Percentiles rank a stretch among this genome's conserved stretches.
Conservation (phyloP, 1,140 invertebrate genomes). For the Arctopsyche grandis region DNA sequence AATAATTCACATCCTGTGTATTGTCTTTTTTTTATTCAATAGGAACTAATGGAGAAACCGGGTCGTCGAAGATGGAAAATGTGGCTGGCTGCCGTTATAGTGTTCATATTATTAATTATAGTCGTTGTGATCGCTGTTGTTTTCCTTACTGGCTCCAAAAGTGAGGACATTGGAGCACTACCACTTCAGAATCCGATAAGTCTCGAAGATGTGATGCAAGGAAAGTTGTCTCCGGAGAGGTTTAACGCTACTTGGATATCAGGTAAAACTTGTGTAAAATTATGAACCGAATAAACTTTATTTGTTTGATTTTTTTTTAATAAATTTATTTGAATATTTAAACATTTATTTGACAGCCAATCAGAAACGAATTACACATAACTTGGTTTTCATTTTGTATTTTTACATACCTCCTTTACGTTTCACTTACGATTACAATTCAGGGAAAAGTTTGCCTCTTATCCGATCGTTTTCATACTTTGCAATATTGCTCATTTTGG, state of each 20-base stretch:
- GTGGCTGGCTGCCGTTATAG: constrained; percentile 56
- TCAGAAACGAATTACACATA: too few species aligned
- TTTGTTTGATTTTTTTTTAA: too few species aligned
- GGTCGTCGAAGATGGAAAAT: constrained; percentile 58
- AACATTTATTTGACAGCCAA: too few species aligned
- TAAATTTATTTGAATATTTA: too few species aligned
- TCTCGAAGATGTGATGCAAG: constrained; percentile 60
- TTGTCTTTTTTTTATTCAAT: neutral
- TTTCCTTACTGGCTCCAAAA: constrained; percentile 52
- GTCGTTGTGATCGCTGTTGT: constrained; percentile 52
- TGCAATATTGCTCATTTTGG: too few species aligned
- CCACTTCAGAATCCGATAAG: constrained; percentile 49
- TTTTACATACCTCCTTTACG: too few species aligned
- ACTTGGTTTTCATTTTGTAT: too few species aligned
- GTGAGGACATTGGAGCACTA: constrained; percentile 37
- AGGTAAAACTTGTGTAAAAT: constrained; percentile 56
- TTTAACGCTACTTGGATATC: constrained; percentile 66
- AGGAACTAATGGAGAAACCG: constrained; percentile 62
- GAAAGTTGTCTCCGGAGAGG: constrained; percentile 58
- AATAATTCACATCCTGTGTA: neutral
- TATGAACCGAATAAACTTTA: too few species aligned
- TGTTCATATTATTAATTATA: constrained; percentile 56
- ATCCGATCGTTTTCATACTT: too few species aligned
- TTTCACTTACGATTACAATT: too few species aligned
- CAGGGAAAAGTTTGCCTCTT: too few species aligned